phyloP scores from a whole-genome alignment of 1,140 invertebrate species.

The Paracyclopina nana region DNA sequence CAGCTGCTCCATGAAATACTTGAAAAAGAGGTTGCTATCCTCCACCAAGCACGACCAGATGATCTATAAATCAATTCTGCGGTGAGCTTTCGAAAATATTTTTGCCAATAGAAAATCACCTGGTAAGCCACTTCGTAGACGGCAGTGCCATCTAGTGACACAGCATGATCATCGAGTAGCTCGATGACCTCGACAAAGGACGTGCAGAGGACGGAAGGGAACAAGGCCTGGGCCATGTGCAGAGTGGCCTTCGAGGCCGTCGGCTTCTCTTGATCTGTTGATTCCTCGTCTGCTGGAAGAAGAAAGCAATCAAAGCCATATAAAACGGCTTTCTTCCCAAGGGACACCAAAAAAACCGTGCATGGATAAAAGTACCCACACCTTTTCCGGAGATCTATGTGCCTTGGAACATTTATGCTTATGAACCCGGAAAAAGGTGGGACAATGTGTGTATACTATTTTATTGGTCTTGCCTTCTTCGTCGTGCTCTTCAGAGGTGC shows the following conservation, averaged over 20 bases:
- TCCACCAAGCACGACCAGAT: slow-evolving; percentile 96
- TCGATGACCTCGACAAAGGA: slow-evolving; percentile 85
- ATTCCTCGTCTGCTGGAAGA: slow-evolving; percentile 10
- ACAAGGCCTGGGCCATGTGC: slow-evolving; percentile 59
- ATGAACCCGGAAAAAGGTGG: background rate
- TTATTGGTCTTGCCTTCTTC: slow-evolving; percentile 29
- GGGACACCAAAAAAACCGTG: too few relatives aligned
- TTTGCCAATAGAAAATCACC: slow-evolving; percentile 31
- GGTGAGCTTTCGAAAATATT: too few relatives aligned
- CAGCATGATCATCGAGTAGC: slow-evolving; percentile 83
- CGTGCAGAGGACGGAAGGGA: slow-evolving; percentile 87
- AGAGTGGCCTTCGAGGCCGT: background rate
- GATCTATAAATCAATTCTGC: slow-evolving; percentile 35
- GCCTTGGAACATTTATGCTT: background rate
- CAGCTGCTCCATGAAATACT: slow-evolving; percentile 84
- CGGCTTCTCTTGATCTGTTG: background rate
- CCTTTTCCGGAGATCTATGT: too few relatives aligned
- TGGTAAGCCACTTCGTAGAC: slow-evolving; percentile 77
- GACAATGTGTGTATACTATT: background rate
- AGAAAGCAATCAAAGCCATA: too few relatives aligned
- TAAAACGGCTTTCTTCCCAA: too few relatives aligned
- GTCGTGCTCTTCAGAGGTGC: slow-evolving; percentile 58
- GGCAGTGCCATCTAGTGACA: slow-evolving; percentile 73
- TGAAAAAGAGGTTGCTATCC: slow-evolving; percentile 83
- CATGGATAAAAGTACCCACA: too few relatives aligned